phyloP scores from a whole-genome alignment of 2,888 invertebrate genomes.

The Ophioninae sp. region DNA sequence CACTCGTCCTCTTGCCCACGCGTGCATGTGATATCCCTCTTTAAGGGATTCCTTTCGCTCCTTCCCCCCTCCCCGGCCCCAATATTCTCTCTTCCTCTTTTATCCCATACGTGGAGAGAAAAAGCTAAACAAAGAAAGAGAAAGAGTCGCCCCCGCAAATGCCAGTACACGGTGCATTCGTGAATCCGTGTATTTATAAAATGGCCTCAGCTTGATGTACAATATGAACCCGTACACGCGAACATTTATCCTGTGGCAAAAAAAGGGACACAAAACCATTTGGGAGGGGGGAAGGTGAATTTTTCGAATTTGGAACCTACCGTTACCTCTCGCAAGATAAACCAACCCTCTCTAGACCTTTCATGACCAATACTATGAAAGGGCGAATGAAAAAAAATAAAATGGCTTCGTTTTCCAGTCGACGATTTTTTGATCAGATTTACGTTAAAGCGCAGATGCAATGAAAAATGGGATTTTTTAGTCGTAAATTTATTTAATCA shows the following conservation, averaged over 20 bases:
- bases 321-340: slow-evolving; percentile 73
- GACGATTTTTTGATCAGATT: not conserved
- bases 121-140: too few relatives aligned
- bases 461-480: too few relatives aligned
- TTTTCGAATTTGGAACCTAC: slow-evolving; percentile 71
- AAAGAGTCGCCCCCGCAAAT: slow-evolving; percentile 60
- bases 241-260: slow-evolving; percentile 61
- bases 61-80: not conserved
- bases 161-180: slow-evolving; percentile 44
- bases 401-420: slow-evolving; percentile 37
- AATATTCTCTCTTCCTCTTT: slow-evolving; percentile 14
- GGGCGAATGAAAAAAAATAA: too few relatives aligned
- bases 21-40: slow-evolving; percentile 21
- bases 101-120: slow-evolving; percentile 31
- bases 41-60: slow-evolving; percentile 18
- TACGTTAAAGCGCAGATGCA: not conserved
- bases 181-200: slow-evolving; percentile 43
- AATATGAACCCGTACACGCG: slow-evolving; percentile 48
- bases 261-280: slow-evolving; percentile 42
- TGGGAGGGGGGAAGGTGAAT: slow-evolving; percentile 59
- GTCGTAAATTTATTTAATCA: too few relatives aligned
- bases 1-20: slow-evolving; percentile 44
- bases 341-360: slow-evolving; percentile 65
- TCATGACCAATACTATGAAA: slow-evolving; percentile 47
- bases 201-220: slow-evolving; percentile 38